Percentiles rank a stretch among this genome's conserved stretches.
phyloP scores from a whole-genome alignment of 2,797 vertebrate genomes.

The Merluccius polli region DNA sequence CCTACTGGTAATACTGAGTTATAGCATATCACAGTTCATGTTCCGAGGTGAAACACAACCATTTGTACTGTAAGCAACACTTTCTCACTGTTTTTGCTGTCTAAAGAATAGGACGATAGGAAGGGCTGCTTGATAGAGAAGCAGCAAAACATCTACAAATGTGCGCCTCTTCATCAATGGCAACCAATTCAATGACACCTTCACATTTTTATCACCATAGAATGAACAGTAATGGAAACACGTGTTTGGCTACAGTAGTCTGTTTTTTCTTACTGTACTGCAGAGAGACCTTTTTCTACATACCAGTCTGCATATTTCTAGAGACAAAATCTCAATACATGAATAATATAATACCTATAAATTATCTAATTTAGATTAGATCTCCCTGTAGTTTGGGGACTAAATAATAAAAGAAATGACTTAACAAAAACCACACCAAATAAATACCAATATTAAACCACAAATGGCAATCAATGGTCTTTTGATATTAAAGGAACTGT shows the following conservation, averaged over 20 bases:
- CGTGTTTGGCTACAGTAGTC: neutral
- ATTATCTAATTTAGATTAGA: neutral
- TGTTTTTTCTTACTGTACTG: neutral
- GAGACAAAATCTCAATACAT: neutral
- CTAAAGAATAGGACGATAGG: too few species aligned
- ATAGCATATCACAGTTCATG: too few species aligned
- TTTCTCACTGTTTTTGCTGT: too few species aligned
- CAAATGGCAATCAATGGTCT: neutral
- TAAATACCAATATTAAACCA: neutral
- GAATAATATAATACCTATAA: neutral
- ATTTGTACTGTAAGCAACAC: too few species aligned
- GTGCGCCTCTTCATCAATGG: neutral
- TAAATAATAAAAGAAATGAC: neutral
- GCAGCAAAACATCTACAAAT: neutral
- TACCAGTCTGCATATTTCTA: neutral
- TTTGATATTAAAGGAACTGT: neutral
- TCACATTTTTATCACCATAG: neutral
- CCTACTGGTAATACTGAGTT: too few species aligned
- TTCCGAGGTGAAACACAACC: too few species aligned
- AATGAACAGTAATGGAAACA: neutral
- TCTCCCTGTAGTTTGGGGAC: neutral
- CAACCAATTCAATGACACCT: neutral
- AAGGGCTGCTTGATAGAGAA: too few species aligned
- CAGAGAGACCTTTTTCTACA: neutral
- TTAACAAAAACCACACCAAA: neutral